phyloP scores from a whole-genome alignment of 2,888 invertebrate species.

The Heliconius cydno region DNA sequence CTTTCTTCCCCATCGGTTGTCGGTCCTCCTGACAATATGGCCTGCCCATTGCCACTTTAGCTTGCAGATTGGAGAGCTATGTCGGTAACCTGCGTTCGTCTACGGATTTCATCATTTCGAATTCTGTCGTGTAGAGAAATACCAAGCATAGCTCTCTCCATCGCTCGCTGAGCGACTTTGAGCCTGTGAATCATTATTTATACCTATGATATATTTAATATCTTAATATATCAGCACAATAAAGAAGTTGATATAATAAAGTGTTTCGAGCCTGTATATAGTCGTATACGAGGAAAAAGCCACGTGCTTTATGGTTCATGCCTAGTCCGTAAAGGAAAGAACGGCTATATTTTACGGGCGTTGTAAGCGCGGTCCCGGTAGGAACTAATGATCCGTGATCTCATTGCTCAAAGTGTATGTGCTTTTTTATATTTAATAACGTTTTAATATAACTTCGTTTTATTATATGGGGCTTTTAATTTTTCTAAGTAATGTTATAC shows the following conservation, averaged over 20 bases:
- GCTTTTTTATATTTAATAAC: slow-evolving; percentile 10
- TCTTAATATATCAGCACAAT: background rate
- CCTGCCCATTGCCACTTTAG: too few species aligned
- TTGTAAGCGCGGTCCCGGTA: slow-evolving; percentile 29
- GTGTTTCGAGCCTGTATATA: background rate
- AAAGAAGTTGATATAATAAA: background rate
- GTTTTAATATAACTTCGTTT: background rate
- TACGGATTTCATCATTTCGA: too few species aligned
- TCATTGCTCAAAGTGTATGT: slow-evolving; percentile 26
- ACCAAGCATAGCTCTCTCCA: too few species aligned
- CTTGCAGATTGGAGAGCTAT: too few species aligned
- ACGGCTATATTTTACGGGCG: slow-evolving; percentile 34
- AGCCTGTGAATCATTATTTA: too few species aligned
- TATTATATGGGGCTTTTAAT: background rate
- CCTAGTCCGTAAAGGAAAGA: slow-evolving; percentile 27
- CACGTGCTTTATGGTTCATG: slow-evolving; percentile 33
- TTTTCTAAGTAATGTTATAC: background rate
- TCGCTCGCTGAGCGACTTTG: too few species aligned
- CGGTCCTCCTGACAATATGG: too few species aligned
- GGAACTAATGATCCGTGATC: slow-evolving; percentile 41
- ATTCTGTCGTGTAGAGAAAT: too few species aligned
- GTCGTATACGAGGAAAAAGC: slow-evolving; percentile 11
- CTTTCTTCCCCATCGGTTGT: too few species aligned
- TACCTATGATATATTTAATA: too few species aligned
- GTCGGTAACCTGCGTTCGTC: too few species aligned